phyloP scores from a whole-genome alignment of 2,888 invertebrate species.

The Cephus nigrinus region DNA sequence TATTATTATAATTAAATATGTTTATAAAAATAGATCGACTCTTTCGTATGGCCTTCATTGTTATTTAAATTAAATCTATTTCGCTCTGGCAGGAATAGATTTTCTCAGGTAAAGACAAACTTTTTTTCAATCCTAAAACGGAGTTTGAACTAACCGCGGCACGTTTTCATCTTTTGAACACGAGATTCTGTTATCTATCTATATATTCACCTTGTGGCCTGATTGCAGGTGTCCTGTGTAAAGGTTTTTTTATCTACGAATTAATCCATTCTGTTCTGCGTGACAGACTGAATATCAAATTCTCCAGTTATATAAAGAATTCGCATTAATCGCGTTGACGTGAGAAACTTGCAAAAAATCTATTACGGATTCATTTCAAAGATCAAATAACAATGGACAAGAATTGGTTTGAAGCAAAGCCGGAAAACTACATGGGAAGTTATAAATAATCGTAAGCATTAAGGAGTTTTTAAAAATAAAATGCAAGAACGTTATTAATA shows the following conservation, averaged over 20 bases:
- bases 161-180: not conserved
- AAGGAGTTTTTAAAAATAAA: not conserved
- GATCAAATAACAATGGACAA: not conserved
- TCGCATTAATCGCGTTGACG: not conserved
- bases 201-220: not conserved
- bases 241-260: not conserved
- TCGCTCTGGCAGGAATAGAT: not conserved
- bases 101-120: not conserved
- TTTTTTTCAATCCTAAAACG: not conserved
- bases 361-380: too few species aligned
- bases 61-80: not conserved
- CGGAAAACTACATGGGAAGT: not conserved
- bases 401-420: not conserved
- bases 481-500: not conserved
- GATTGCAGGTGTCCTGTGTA: not conserved
- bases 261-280: not conserved
- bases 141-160: not conserved
- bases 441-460: not conserved
- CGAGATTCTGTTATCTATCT: not conserved
- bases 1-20: not conserved
- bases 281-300: not conserved
- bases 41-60: not conserved
- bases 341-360: not conserved
- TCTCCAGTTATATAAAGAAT: not conserved
- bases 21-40: not conserved